Base-by-base conservation (phyloP, 2,888 invertebrate genomes). In the Ctenicera cuprea region DNA sequence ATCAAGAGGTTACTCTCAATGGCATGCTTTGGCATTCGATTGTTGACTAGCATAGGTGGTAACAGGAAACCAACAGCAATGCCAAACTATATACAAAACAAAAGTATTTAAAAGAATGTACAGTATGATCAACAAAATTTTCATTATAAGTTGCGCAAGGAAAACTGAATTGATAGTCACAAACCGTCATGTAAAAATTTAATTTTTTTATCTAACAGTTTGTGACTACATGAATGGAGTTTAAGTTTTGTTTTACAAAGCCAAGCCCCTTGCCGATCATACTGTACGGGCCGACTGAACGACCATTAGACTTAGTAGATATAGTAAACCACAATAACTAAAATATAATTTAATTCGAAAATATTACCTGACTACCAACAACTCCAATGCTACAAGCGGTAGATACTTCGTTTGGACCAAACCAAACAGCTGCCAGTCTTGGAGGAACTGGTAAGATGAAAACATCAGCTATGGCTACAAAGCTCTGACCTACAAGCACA, bases 351-450 rank as follows among this genome's bases (percentile, higher is more conserved):
- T n/a, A n/a, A n/a, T n/a, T n/a, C 38, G 38, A 2, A 26, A 26
- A 26, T 3, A 1, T 85, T 84, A 98, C 97, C 94, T 98, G 98
- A 88, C 98, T 99, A 16, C 99, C 99, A 86, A 99, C 98, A 11
- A 99, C 98, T 5, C 99, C 99, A 78, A 98, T 93, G 83, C 98
- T 96, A 88, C 97, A 98, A 0, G 99, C 99, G 0, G 97, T 96
- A 11, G 98, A 97, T 3, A 98, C 97, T 88, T 98, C 96, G 82
- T 95, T 93, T 0, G 96, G 94, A 0, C 98, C 98, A 86, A 99
- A 99, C 99, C 99, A 99, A 48, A 97, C 95, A 0, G 99, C 98
- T 0, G 99, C 98, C 78, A 99, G 88, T 61, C 94, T 88, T 0
- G 99, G 95, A 0, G 99, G 99, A 63, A 99, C 92, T 76, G 97